phyloP scores from a whole-genome alignment of 2,888 invertebrate genomes.

The Azorinus chamasolen region DNA sequence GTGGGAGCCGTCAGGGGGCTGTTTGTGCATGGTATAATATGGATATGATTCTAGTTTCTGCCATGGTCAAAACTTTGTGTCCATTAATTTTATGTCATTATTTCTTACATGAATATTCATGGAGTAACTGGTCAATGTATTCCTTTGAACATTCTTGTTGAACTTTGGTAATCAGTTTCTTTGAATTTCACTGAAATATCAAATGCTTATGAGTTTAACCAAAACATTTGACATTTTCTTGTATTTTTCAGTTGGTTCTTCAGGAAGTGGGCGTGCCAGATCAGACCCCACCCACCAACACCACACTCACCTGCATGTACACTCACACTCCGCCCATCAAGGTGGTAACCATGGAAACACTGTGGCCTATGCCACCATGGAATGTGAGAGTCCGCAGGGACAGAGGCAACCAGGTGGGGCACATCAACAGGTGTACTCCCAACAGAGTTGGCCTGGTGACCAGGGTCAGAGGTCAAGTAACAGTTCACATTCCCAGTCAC shows the following conservation, averaged over 20 bases:
- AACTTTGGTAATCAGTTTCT: too few species aligned
- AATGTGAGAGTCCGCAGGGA: constrained; percentile 77
- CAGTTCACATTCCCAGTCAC: constrained; percentile 72
- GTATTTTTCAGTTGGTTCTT: constrained; percentile 74
- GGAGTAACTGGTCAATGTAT: too few species aligned
- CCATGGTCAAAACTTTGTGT: too few species aligned
- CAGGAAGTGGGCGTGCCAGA: constrained; percentile 82
- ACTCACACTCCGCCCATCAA: constrained; percentile 77
- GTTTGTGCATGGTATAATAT: too few species aligned
- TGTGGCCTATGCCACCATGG: constrained; percentile 74
- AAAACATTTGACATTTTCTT: too few species aligned
- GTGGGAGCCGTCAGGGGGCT: too few species aligned
- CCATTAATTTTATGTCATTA: too few species aligned
- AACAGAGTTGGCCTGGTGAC: constrained; percentile 64
- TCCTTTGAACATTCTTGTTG: too few species aligned
- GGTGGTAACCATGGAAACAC: constrained; percentile 59
- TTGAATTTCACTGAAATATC: too few species aligned
- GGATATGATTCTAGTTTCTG: too few species aligned
- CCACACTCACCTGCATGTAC: constrained; percentile 78
- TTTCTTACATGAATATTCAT: too few species aligned
- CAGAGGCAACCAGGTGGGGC: constrained; percentile 48
- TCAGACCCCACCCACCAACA: constrained; percentile 86
- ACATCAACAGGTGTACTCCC: constrained; percentile 73
- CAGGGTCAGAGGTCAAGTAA: constrained; percentile 65
- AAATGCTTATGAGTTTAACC: too few species aligned